Evolutionary conservation across 2,113 vertebrate genomes (phyloP).

Genomic region (Salminus brasiliensis): DNA sequence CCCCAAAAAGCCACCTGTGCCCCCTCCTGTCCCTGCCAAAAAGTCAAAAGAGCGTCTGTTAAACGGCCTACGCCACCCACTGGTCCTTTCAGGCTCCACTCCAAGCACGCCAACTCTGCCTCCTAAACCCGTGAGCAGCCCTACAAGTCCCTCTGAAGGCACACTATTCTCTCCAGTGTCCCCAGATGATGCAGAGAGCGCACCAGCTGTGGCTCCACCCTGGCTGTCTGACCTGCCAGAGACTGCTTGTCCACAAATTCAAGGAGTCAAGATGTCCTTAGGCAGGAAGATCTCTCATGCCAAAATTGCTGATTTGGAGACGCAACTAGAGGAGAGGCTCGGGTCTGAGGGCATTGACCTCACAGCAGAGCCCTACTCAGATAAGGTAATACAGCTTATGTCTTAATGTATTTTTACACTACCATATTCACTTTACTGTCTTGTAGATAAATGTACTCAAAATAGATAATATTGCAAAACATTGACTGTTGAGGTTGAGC

Average conservation of each 20-base stretch:
- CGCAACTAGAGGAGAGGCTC: constrained; percentile 86
- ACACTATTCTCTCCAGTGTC: constrained; percentile 65
- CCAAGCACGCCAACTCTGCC: constrained; percentile 77
- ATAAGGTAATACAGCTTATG: constrained; percentile 81
- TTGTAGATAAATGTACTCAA: too few species aligned
- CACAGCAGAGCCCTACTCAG: constrained; percentile 95
- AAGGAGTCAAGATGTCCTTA: constrained; percentile 82
- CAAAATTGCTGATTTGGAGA: constrained; percentile 84
- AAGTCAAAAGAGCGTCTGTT: constrained; percentile 89
- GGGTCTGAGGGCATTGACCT: constrained; percentile 89
- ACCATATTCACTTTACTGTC: too few species aligned
- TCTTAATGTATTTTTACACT: not conserved
- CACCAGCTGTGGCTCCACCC: constrained; percentile 76
- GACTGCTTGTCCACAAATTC: constrained; percentile 80
- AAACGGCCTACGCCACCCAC: constrained; percentile 83
- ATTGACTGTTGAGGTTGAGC: too few species aligned
- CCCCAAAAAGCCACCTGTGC: constrained; percentile 85
- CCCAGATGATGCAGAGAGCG: constrained; percentile 71
- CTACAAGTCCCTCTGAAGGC: constrained; percentile 69
- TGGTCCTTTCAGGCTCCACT: constrained; percentile 69
- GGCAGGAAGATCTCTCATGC: constrained; percentile 83
- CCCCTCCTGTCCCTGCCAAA: constrained; percentile 94
- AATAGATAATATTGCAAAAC: too few species aligned
- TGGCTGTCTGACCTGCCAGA: constrained; percentile 84
- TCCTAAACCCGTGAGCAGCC: constrained; percentile 73